Conservation (phyloP, 2,797 vertebrate genomes). For the Acrocephalus scirpaceus region DNA sequence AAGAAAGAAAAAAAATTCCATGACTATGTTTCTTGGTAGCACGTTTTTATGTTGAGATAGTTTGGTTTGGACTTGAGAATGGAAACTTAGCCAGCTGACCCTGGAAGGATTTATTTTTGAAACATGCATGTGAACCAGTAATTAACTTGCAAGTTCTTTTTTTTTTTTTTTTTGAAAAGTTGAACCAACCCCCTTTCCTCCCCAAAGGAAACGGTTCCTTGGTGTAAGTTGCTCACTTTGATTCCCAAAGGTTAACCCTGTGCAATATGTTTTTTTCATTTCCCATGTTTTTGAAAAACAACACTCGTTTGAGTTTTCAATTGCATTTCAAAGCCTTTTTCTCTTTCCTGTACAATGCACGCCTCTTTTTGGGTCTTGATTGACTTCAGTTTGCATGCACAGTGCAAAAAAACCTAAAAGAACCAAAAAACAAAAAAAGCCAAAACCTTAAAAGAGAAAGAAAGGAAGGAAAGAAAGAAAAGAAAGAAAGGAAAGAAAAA, state of each 20-base stretch:
- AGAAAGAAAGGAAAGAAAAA: conserved; percentile 35
- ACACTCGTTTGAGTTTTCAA: conserved; percentile 89
- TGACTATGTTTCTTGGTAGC: conserved; percentile 83
- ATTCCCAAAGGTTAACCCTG: conserved; percentile 77
- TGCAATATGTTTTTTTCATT: conserved; percentile 78
- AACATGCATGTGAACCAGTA: conserved; percentile 94
- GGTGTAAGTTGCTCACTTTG: conserved; percentile 84
- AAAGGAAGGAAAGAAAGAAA: conserved; percentile 47
- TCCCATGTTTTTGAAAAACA: conserved; percentile 77
- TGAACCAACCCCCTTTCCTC: conserved; percentile 65
- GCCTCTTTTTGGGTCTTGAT: conserved; percentile 95
- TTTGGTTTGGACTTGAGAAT: conserved; percentile 79
- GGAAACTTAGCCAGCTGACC: conserved; percentile 72
- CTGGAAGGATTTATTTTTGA: conserved; percentile 81
- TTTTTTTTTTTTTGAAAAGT: conserved; percentile 73
- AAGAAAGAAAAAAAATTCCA: neutral
- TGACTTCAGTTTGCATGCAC: conserved; percentile 99
- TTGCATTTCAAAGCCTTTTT: conserved; percentile 92
- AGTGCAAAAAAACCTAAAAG: conserved; percentile 73
- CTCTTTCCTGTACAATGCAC: conserved; percentile 95
- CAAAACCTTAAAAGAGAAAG: conserved; percentile 46
- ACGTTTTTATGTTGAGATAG: conserved; percentile 85
- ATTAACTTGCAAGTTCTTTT: conserved; percentile 86
- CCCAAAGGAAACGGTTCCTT: conserved; percentile 74
- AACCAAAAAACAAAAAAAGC: neutral